These are phyloP conservation scores for Ceratotherium simum DNA, from an alignment of 2,113 vertebrate species.

Conservation along the genomic window DNA sequence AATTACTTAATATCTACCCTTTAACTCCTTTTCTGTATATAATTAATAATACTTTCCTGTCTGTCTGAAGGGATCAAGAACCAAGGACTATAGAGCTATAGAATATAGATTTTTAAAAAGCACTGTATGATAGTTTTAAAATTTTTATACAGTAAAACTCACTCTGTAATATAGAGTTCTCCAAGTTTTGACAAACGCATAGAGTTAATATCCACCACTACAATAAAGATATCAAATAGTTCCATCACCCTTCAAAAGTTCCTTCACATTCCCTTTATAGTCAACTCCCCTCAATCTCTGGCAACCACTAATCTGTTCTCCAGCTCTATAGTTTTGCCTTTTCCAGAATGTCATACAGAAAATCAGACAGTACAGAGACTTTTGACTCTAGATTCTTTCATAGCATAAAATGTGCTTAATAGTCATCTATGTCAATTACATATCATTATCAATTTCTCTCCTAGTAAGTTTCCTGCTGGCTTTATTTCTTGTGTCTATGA, in stretches of 20 bases:
- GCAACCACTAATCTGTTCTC: neutral
- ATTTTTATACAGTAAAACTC: neutral
- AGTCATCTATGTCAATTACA: neutral
- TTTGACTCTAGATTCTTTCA: neutral
- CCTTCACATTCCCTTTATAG: neutral
- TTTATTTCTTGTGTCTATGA: neutral
- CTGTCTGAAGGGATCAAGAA: neutral
- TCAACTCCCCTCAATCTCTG: neutral
- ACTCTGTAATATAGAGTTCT: neutral
- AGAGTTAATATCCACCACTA: neutral
- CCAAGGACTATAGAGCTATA: neutral
- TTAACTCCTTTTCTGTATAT: neutral
- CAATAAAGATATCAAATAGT: neutral
- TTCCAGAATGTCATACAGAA: neutral
- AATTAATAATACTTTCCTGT: constrained; percentile 46
- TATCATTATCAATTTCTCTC: neutral
- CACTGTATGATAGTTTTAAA: neutral
- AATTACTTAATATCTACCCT: constrained; percentile 74
- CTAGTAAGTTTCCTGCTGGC: neutral
- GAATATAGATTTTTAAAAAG: neutral
- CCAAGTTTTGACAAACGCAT: neutral
- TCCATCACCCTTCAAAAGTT: neutral
- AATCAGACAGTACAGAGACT: neutral
- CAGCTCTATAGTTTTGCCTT: neutral
- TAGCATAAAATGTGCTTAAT: neutral